Conservation (phyloP, 2,797 vertebrate species). For the Rousettus madagascariensis region DNA sequence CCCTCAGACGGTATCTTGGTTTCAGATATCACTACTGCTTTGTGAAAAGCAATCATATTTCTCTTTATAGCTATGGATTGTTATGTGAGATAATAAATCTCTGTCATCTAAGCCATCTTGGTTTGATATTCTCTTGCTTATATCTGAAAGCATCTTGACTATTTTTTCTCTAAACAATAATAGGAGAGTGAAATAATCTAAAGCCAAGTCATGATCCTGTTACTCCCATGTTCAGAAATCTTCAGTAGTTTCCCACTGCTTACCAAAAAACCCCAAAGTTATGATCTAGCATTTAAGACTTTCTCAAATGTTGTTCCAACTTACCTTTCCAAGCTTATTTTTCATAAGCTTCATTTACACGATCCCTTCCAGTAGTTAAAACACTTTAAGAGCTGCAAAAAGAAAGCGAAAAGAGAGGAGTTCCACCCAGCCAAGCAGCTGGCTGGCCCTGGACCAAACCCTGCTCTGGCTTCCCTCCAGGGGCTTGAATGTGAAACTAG, state of each 20-base stretch:
- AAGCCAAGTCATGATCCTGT: background rate
- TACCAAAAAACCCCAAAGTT: background rate
- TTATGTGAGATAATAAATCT: background rate
- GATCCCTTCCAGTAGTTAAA: background rate
- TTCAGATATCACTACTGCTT: background rate
- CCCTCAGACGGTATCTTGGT: background rate
- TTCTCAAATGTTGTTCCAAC: background rate
- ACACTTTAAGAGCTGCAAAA: background rate
- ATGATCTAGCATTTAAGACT: background rate
- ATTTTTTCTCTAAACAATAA: background rate
- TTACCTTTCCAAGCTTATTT: background rate
- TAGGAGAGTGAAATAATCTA: background rate
- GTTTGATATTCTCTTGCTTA: constrained; percentile 13
- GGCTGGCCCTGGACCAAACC: background rate
- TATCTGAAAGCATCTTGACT: background rate
- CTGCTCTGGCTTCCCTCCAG: no score
- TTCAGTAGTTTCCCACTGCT: background rate
- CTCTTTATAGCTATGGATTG: background rate
- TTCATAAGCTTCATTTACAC: background rate
- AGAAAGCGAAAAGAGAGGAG: background rate
- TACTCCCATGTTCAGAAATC: background rate
- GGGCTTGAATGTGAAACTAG: background rate
- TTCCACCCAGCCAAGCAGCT: no score
- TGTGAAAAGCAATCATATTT: background rate
- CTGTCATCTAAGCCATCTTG: background rate